Evolutionary conservation across 1,140 invertebrate species (phyloP).

Genomic region (Orchestia grillus): DNA sequence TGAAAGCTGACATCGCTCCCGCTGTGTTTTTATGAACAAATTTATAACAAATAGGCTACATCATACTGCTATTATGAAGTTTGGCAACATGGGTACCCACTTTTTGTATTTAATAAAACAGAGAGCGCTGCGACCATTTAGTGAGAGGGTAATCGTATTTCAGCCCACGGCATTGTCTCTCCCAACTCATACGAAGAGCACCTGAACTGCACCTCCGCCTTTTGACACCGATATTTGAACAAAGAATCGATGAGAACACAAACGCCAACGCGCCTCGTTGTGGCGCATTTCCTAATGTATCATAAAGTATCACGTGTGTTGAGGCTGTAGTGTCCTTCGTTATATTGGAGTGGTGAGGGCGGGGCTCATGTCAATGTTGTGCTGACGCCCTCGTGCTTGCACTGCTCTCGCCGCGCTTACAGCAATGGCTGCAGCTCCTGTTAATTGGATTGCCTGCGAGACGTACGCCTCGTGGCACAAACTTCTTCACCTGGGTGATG

Average conservation of each 20-base stretch:
- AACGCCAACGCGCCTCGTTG: background rate
- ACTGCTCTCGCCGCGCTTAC: no score
- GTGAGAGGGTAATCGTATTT: background rate
- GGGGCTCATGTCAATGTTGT: background rate
- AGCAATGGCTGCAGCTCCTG: background rate
- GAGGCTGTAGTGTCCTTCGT: background rate
- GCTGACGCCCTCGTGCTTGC: slow-evolving; percentile 3
- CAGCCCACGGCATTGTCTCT: background rate
- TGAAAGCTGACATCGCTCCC: background rate
- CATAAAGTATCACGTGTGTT: slow-evolving; percentile 43
- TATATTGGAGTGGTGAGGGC: slow-evolving; percentile 21
- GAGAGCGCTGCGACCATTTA: background rate
- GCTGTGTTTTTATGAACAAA: background rate
- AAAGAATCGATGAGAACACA: slow-evolving; percentile 20
- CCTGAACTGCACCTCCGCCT: background rate
- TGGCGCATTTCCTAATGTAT: background rate
- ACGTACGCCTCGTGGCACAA: background rate
- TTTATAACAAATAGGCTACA: background rate
- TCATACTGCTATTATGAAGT: no score
- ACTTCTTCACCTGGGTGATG: background rate
- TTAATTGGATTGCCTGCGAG: background rate
- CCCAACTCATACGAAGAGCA: background rate
- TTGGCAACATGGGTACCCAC: background rate
- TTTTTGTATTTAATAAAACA: background rate
- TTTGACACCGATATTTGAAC: slow-evolving; percentile 17